A percentile compares a stretch with the other conserved stretches of the same genome.
Conservation (phyloP, 2,888 invertebrate genomes). For the Cephus spinipes region DNA sequence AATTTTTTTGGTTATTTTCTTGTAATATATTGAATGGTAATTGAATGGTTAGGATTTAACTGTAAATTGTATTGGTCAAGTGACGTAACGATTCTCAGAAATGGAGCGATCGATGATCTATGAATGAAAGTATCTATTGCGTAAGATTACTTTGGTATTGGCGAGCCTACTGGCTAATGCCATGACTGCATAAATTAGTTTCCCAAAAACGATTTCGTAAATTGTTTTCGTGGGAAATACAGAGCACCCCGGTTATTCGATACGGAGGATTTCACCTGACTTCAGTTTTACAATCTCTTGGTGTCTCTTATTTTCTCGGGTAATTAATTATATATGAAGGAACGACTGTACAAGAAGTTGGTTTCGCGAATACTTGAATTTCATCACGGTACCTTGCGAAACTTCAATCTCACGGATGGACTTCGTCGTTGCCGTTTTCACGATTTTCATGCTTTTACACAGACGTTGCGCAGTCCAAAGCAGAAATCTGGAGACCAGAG, state of each 20-base stretch:
- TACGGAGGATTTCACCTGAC: not conserved
- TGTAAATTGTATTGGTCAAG: not conserved
- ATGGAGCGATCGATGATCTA: not conserved
- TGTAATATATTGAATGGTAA: not conserved
- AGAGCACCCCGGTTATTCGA: not conserved
- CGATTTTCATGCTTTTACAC: slow-evolving; percentile 43
- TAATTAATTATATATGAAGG: not conserved
- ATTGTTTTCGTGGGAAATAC: not conserved
- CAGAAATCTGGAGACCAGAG: slow-evolving; percentile 83
- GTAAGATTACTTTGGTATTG: not conserved
- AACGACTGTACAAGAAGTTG: not conserved
- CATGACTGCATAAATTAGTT: not conserved
- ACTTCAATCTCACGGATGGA: not conserved
- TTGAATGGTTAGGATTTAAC: no score
- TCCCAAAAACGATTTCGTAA: not conserved
- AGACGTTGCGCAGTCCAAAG: slow-evolving; percentile 85
- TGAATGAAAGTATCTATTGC: not conserved
- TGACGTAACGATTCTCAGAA: not conserved
- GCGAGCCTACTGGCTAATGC: not conserved
- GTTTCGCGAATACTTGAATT: not conserved
- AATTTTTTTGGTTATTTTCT: not conserved
- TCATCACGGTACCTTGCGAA: not conserved
- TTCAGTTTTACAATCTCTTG: not conserved
- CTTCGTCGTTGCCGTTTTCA: not conserved
- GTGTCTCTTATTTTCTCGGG: not conserved